A percentile compares a stretch with the other conserved stretches of the same genome.
These are phyloP conservation scores for Anastatus disparis DNA, from an alignment of 1,140 invertebrate genomes.

Conservation along the genomic window DNA sequence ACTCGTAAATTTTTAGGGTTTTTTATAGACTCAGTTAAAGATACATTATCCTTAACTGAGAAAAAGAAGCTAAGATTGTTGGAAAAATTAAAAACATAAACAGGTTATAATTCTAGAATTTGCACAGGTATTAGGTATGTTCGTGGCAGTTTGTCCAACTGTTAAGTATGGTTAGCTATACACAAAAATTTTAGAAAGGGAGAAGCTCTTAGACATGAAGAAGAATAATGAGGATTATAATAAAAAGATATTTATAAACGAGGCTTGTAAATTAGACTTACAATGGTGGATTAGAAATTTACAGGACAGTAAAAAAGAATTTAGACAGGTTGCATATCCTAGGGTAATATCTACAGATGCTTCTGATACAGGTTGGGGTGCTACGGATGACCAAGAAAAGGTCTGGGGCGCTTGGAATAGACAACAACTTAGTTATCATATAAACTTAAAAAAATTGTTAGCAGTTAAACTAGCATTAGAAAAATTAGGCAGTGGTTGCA, in stretches of 20 bases:
- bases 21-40: conserved; percentile 28
- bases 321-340: neutral
- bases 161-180: conserved; percentile 38
- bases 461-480: conserved; percentile 50
- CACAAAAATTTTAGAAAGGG: too few relatives aligned
- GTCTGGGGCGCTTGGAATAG: conserved; percentile 32
- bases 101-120: conserved; percentile 44
- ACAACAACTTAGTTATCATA: conserved; percentile 42
- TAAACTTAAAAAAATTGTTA: conserved; percentile 55
- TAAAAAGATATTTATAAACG: conserved; percentile 18
- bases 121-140: conserved; percentile 43
- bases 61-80: conserved; percentile 15
- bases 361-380: conserved; percentile 37
- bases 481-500: conserved; percentile 45
- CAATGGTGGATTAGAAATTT: conserved; percentile 35
- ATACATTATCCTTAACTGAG: conserved; percentile 5
- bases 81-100: neutral
- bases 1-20: conserved; percentile 44
- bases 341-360: conserved; percentile 36
- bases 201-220: conserved; percentile 34
- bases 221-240: conserved; percentile 28
- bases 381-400: neutral
- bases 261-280: conserved; percentile 18
- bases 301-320: conserved; percentile 8
- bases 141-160: conserved; percentile 44